Conservation (phyloP, 2,797 vertebrate species). For the Lates japonicus region DNA sequence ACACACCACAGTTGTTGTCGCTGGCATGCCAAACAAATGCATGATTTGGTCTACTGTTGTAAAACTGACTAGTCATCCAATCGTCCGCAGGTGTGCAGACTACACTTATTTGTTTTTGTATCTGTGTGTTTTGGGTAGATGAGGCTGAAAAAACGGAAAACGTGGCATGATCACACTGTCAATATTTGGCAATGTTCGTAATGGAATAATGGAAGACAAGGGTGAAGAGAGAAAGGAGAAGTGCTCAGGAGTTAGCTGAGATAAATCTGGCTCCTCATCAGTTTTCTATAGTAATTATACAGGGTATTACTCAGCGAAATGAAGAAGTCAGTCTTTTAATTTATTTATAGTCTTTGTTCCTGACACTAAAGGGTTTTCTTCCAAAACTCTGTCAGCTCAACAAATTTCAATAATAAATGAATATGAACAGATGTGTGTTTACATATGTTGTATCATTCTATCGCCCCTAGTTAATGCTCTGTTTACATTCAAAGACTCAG, state of each 20-base stretch:
- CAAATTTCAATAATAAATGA: background rate
- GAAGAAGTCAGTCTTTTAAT: conserved; percentile 13
- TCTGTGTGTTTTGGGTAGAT: background rate
- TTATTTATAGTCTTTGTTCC: conserved; percentile 2
- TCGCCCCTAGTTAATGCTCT: background rate
- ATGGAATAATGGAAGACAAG: conserved; percentile 54
- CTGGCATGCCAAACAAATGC: conserved; percentile 40
- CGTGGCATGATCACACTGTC: conserved; percentile 62
- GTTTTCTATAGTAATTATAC: conserved; percentile 62
- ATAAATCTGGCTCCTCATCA: conserved; percentile 66
- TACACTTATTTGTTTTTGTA: conserved; percentile 20
- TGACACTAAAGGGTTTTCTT: background rate
- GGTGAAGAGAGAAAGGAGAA: conserved; percentile 29
- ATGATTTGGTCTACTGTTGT: conserved; percentile 9
- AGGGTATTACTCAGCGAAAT: conserved; percentile 48
- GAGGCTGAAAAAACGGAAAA: conserved; percentile 37
- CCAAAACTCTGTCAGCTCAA: background rate
- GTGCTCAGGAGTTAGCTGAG: conserved; percentile 49
- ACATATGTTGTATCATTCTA: background rate
- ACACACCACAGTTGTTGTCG: conserved; percentile 43
- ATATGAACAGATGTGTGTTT: conserved; percentile 1
- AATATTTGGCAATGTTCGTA: conserved; percentile 69
- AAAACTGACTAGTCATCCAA: background rate
- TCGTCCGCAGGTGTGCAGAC: background rate
- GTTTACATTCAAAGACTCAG: conserved; percentile 12